Conservation (phyloP, 1,140 invertebrate species). For the Eupeodes corollae region DNA sequence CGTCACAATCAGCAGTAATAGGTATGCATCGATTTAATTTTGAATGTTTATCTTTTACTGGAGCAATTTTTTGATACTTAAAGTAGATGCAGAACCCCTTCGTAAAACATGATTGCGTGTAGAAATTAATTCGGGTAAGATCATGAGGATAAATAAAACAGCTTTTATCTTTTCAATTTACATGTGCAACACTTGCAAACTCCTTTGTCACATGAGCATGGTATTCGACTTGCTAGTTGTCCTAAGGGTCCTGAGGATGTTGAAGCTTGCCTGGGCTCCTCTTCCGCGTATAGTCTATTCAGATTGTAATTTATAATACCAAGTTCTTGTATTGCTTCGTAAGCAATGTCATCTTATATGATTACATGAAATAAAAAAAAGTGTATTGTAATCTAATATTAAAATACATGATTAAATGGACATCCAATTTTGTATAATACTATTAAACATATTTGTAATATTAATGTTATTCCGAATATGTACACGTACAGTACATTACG, state of each 20-base stretch:
- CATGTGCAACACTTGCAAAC: constrained; percentile 45
- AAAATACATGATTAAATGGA: too few species aligned
- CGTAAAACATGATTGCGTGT: too few species aligned
- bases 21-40: neutral
- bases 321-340: constrained; percentile 27
- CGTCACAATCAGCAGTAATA: neutral
- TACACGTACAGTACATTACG: too few species aligned
- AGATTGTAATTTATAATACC: constrained; percentile 24
- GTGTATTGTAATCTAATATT: too few species aligned
- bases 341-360: constrained; percentile 22
- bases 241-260: constrained; percentile 22
- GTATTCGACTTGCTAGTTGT: constrained; percentile 27
- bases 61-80: too few species aligned
- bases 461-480: too few species aligned
- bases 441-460: too few species aligned
- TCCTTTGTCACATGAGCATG: constrained; percentile 41
- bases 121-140: too few species aligned
- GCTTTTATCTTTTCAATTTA: constrained; percentile 11
- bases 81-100: too few species aligned
- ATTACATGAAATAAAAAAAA: too few species aligned
- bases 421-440: too few species aligned
- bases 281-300: constrained; percentile 24
- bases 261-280: constrained; percentile 23
- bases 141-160: too few species aligned
- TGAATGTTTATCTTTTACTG: neutral